Evolutionary conservation across 2,113 vertebrate genomes (phyloP).

Genomic region (Anseranas semipalmata): DNA sequence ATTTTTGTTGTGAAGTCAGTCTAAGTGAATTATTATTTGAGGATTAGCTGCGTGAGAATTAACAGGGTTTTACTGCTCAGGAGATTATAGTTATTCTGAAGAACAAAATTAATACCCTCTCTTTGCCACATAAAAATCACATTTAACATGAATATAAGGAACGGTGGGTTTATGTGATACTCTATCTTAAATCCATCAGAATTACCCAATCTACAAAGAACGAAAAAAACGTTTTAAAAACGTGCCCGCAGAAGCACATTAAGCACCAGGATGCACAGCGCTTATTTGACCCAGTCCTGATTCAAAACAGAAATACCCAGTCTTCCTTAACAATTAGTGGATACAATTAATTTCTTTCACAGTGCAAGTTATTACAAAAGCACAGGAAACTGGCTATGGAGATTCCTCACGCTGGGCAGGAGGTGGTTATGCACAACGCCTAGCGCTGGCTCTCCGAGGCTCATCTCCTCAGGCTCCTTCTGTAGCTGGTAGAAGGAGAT

Average conservation of each 20-base stretch:
- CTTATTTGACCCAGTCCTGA: background rate
- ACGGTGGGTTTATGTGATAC: background rate
- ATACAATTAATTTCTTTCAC: background rate
- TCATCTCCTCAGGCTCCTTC: background rate
- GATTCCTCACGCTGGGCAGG: background rate
- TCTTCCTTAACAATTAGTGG: background rate
- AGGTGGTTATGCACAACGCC: background rate
- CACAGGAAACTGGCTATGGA: background rate
- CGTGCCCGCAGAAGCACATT: background rate
- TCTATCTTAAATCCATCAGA: background rate
- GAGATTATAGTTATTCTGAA: background rate
- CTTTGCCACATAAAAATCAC: background rate
- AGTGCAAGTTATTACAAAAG: background rate
- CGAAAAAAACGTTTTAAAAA: background rate
- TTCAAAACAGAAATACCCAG: background rate
- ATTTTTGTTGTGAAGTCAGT: constrained; percentile 12
- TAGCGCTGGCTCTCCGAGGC: background rate
- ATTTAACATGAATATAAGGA: background rate
- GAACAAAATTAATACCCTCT: constrained; percentile 11
- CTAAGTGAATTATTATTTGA: constrained; percentile 2
- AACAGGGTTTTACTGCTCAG: background rate
- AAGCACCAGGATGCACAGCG: background rate
- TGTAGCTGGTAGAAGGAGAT: background rate
- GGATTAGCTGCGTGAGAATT: constrained; percentile 17
- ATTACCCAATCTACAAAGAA: background rate